These are phyloP conservation scores for Opisthocomus hoazin DNA, from an alignment of 2,113 vertebrate genomes.

Conservation along the genomic window DNA sequence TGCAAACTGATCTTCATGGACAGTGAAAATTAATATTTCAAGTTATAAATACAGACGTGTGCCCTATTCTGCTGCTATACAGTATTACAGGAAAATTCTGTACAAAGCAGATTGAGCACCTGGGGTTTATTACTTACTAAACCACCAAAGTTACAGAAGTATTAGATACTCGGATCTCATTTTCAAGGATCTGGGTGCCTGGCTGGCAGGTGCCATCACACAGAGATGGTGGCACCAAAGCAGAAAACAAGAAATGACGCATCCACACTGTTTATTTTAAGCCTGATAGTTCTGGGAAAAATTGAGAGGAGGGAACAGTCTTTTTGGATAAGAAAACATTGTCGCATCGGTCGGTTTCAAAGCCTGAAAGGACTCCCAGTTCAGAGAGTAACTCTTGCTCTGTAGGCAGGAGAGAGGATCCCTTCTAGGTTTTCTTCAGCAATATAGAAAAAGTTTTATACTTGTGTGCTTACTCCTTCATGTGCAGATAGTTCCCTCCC, in stretches of 20 bases:
- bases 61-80: not conserved
- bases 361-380: not conserved
- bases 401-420: not conserved
- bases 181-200: not conserved
- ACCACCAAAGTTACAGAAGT: not conserved
- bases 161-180: not conserved
- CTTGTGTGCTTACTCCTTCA: not conserved
- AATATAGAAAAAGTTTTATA: not conserved
- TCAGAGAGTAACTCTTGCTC: not conserved
- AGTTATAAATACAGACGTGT: not conserved
- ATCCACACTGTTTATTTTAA: not conserved
- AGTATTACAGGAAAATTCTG: not conserved
- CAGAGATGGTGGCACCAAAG: not conserved
- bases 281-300: not conserved
- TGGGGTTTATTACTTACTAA: not conserved
- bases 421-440: not conserved
- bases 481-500: not conserved
- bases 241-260: not conserved
- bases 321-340: not conserved
- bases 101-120: not conserved
- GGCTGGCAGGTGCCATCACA: not conserved
- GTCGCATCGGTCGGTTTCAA: fast-evolving
- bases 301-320: not conserved
- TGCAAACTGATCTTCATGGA: not conserved
- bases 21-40: not conserved